phyloP scores from a whole-genome alignment of 2,888 invertebrate genomes.

The Microplitis deprimator region DNA sequence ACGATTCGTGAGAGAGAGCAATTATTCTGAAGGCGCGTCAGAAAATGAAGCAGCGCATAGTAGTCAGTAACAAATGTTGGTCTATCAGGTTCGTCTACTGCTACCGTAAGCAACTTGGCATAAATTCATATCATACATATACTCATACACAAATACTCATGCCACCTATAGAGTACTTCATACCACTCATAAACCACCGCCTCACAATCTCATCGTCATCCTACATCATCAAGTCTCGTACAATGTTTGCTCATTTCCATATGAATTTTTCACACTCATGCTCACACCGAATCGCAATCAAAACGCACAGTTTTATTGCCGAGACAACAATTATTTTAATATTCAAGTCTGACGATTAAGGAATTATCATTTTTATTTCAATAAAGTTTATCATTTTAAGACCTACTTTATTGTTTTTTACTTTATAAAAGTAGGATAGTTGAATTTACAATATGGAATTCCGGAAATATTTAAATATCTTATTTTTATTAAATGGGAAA shows the following conservation, averaged over 20 bases:
- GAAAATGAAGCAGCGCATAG: constrained; percentile 40
- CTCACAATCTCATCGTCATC: constrained; percentile 16
- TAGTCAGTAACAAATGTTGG: constrained; percentile 51
- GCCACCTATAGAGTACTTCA: constrained; percentile 4
- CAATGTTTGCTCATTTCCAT: constrained; percentile 4
- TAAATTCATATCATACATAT: constrained; percentile 41
- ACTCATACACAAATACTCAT: background rate
- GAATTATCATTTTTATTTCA: too few relatives aligned
- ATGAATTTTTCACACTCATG: background rate
- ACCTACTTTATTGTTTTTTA: too few relatives aligned
- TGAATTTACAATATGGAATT: too few relatives aligned
- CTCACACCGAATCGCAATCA: background rate
- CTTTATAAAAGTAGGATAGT: too few relatives aligned
- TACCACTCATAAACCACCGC: background rate
- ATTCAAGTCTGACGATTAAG: too few relatives aligned
- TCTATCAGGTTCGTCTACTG: constrained; percentile 49
- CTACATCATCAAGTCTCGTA: background rate
- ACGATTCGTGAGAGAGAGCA: constrained; percentile 34
- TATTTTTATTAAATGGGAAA: too few relatives aligned
- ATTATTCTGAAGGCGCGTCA: constrained; percentile 39
- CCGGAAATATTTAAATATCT: too few relatives aligned
- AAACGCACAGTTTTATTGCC: background rate
- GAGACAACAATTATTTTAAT: too few relatives aligned
- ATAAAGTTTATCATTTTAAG: too few relatives aligned
- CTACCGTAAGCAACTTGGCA: constrained; percentile 36